These are phyloP conservation scores for Gymnocephalus cernua DNA, from an alignment of 2,113 vertebrate species.

Conservation along the genomic window DNA sequence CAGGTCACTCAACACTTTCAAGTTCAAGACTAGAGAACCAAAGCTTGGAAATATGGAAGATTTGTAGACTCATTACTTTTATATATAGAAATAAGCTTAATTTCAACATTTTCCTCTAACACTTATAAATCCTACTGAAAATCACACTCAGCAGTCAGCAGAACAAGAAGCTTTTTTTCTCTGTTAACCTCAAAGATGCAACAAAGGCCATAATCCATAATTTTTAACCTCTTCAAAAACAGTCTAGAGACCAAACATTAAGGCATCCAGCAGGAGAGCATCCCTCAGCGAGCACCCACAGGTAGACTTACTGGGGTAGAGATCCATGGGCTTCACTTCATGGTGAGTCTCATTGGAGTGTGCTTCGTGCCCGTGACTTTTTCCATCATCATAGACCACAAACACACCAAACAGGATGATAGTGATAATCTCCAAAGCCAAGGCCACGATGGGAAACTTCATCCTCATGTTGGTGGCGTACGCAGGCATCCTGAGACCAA, in stretches of 20 bases:
- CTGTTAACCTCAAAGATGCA: not conserved
- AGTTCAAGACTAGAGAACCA: not conserved
- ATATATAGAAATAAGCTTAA: not conserved
- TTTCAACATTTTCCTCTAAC: not conserved
- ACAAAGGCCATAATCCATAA: not conserved
- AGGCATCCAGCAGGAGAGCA: not conserved
- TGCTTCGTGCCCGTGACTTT: fast-evolving
- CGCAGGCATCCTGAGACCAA: conserved; percentile 78
- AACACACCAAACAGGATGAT: conserved; percentile 90
- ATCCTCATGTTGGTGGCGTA: conserved; percentile 91
- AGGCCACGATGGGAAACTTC: conserved; percentile 89
- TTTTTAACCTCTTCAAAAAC: not conserved
- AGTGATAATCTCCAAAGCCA: conserved; percentile 86
- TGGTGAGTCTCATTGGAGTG: conserved; percentile 41
- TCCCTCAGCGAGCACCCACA: conserved; percentile 2
- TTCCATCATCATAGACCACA: conserved; percentile 86
- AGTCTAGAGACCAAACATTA: not conserved
- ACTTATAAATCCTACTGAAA: not conserved
- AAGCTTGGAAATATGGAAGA: not conserved
- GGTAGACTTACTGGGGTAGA: conserved; percentile 90
- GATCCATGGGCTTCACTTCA: conserved; percentile 46
- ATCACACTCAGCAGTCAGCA: not conserved
- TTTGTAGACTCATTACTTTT: not conserved
- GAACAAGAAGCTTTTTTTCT: not conserved
- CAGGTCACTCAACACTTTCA: not conserved